A percentile compares a stretch with the other conserved stretches of the same genome.
phyloP scores from a whole-genome alignment of 1,140 invertebrate genomes.

The Macrotrachela quadricornifera region DNA sequence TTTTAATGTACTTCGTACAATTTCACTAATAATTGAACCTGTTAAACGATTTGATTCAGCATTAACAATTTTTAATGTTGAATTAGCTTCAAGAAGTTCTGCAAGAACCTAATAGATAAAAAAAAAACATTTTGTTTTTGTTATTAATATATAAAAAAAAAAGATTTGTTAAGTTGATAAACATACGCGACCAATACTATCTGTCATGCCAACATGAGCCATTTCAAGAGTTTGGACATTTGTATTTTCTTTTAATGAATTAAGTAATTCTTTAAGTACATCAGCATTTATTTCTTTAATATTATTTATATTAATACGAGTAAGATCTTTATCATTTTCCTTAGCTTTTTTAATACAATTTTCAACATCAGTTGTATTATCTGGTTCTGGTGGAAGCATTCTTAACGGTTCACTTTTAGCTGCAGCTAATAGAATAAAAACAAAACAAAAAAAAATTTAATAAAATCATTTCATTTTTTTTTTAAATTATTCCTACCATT shows the following conservation, averaged over 20 bases:
- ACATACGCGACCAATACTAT: slow-evolving; percentile 48
- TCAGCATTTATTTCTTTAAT: slow-evolving; percentile 44
- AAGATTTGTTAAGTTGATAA: background rate
- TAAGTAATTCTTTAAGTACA: slow-evolving; percentile 53
- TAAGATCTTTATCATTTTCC: slow-evolving; percentile 61
- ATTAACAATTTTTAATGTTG: slow-evolving; percentile 64
- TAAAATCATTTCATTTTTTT: too few species aligned
- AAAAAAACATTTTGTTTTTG: background rate
- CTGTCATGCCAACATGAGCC: slow-evolving; percentile 73
- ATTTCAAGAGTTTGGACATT: slow-evolving; percentile 70
- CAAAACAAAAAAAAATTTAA: too few species aligned
- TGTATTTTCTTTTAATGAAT: slow-evolving; percentile 65
- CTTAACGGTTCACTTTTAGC: slow-evolving; percentile 80
- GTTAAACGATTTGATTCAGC: slow-evolving; percentile 87
- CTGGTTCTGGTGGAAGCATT: slow-evolving; percentile 62
- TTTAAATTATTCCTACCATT: background rate
- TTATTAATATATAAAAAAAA: background rate
- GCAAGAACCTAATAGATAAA: background rate
- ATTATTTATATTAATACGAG: slow-evolving; percentile 85
- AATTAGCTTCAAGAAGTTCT: slow-evolving; percentile 62
- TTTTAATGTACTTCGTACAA: slow-evolving; percentile 60
- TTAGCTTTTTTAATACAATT: slow-evolving; percentile 63
- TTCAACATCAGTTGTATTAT: slow-evolving; percentile 76
- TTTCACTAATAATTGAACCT: slow-evolving; percentile 49
- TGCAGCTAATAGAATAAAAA: too few species aligned